Percentiles rank a stretch among this genome's conserved stretches.
phyloP scores from a whole-genome alignment of 2,888 invertebrate genomes.

The Dendrolimus houi region DNA sequence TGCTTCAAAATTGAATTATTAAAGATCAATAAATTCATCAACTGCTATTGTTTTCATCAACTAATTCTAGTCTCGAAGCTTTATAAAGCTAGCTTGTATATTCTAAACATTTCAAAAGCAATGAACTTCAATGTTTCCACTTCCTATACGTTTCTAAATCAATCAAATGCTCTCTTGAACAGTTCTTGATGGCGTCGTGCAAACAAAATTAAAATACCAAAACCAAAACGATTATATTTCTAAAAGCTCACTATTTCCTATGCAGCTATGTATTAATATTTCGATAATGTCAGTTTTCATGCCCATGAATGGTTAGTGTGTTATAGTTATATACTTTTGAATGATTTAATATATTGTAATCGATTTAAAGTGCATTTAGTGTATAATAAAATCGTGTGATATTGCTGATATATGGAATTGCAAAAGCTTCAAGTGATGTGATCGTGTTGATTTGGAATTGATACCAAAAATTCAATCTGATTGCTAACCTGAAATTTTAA shows the following conservation, averaged over 20 bases:
- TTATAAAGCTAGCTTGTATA: constrained; percentile 23
- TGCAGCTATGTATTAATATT: constrained; percentile 42
- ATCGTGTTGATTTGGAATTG: constrained; percentile 33
- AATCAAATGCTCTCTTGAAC: constrained; percentile 35
- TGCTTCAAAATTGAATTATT: too few species aligned
- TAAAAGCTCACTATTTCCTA: constrained; percentile 55
- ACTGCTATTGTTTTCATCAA: constrained; percentile 8
- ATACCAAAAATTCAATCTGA: neutral
- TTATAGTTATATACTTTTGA: constrained; percentile 9
- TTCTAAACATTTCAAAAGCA: constrained; percentile 21
- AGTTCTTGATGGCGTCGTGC: constrained; percentile 24
- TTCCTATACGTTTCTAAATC: constrained; percentile 23
- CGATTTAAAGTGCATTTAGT: neutral
- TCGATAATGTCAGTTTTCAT: constrained; percentile 39
- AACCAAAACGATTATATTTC: constrained; percentile 18
- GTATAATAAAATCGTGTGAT: neutral
- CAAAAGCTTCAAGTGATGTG: constrained; percentile 27
- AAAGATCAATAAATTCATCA: neutral
- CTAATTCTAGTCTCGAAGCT: constrained; percentile 19
- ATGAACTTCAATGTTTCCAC: constrained; percentile 19
- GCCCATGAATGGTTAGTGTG: constrained; percentile 20
- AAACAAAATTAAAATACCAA: constrained; percentile 11
- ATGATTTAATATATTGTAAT: neutral
- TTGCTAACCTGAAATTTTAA: neutral
- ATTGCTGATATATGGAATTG: neutral